A percentile compares a stretch with the other conserved stretches of the same genome.
Conservation (phyloP, 2,113 vertebrate species). For the Scophthalmus maximus region DNA sequence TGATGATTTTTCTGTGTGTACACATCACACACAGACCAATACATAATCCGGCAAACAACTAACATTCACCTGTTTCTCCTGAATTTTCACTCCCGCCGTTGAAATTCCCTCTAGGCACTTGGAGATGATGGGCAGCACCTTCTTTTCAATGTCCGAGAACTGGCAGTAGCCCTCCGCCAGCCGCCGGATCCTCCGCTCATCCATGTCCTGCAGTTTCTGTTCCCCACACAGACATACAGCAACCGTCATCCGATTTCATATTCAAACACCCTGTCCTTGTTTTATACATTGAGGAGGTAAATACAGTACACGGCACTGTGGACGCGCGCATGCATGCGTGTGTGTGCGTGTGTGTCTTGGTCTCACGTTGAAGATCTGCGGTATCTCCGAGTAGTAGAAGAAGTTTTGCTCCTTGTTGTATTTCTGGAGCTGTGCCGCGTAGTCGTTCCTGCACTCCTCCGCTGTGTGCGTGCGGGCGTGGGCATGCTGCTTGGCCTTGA, state of each 20-base stretch:
- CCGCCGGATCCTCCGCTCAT: slow-evolving; percentile 90
- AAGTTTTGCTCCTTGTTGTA: slow-evolving; percentile 89
- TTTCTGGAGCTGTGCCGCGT: slow-evolving; percentile 87
- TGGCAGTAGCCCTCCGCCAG: slow-evolving; percentile 91
- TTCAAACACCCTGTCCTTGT: neutral
- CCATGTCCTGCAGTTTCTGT: slow-evolving; percentile 96
- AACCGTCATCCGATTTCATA: neutral
- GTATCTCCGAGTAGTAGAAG: slow-evolving; percentile 87
- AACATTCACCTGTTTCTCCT: slow-evolving; percentile 81
- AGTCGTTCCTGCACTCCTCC: slow-evolving; percentile 90
- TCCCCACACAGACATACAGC: slow-evolving; percentile 25
- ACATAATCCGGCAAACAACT: neutral
- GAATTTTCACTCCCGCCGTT: slow-evolving; percentile 75
- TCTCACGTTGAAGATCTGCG: slow-evolving; percentile 87
- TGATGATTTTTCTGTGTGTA: too few species aligned
- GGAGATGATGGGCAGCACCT: slow-evolving; percentile 91
- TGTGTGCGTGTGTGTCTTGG: slow-evolving; percentile 4
- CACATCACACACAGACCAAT: neutral
- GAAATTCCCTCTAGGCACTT: slow-evolving; percentile 94
- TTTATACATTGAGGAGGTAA: neutral
- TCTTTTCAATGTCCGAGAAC: slow-evolving; percentile 93
- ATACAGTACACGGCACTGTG: too few species aligned
- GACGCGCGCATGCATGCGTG: too few species aligned
- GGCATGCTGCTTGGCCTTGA: slow-evolving; percentile 86
- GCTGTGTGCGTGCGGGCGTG: slow-evolving; percentile 83